A percentile compares a stretch with the other conserved stretches of the same genome.
phyloP scores from a whole-genome alignment of 2,797 vertebrate genomes.

The Champsocephalus esox region DNA sequence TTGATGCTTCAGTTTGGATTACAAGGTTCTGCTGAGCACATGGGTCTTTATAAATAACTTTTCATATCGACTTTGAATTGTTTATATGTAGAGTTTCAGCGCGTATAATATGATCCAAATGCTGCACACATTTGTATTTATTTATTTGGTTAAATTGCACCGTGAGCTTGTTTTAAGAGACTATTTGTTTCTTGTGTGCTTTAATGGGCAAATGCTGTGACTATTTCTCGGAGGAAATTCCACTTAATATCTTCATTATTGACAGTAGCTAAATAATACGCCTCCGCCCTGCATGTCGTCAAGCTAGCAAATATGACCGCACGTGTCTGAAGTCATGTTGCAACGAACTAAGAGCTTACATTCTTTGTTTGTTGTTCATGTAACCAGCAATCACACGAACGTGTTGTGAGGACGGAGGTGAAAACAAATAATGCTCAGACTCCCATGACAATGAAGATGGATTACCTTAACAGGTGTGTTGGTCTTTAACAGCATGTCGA shows the following conservation, averaged over 20 bases:
- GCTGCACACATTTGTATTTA: conserved; percentile 1
- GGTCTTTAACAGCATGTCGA: background rate
- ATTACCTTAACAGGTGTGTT: background rate
- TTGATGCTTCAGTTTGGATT: background rate
- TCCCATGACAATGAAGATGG: conserved; percentile 8
- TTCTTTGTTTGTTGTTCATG: background rate
- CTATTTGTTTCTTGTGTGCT: conserved; percentile 7
- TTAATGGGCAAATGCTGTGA: background rate
- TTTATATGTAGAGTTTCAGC: conserved; percentile 2
- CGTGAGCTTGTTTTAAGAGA: background rate
- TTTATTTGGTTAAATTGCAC: background rate
- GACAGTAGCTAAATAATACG: background rate
- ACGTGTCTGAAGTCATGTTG: background rate
- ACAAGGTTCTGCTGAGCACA: conserved; percentile 26
- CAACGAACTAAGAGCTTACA: background rate
- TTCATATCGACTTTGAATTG: conserved; percentile 31
- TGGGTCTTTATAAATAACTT: conserved; percentile 30
- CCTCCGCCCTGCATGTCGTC: background rate
- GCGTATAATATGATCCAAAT: background rate
- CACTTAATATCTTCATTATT: background rate
- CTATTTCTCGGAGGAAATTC: background rate
- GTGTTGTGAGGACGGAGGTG: background rate
- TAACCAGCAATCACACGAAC: background rate
- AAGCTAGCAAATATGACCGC: background rate
- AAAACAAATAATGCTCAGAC: conserved; percentile 1